Conservation (phyloP, 37 sponge, comb jelly and placozoan species). For the Spongilla lacustris region DNA sequence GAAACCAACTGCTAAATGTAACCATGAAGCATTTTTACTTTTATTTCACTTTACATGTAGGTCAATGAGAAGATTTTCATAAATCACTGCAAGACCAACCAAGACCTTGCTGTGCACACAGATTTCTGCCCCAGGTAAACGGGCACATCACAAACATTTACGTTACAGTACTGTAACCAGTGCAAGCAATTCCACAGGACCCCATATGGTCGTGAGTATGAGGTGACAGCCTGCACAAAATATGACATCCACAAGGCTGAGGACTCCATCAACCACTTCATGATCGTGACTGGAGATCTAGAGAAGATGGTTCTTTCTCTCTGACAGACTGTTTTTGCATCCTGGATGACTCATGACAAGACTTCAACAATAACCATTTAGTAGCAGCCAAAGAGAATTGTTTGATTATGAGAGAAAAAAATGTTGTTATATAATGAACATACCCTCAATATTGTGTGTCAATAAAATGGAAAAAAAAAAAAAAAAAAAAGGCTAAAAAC, state of each 20-base stretch:
- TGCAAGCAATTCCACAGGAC: slow-evolving; percentile 63
- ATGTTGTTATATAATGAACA: too few species aligned
- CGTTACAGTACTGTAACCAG: too few species aligned
- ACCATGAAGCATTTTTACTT: not conserved
- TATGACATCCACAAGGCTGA: slow-evolving; percentile 92
- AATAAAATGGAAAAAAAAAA: too few species aligned
- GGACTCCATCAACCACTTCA: slow-evolving; percentile 87
- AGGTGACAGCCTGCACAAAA: slow-evolving; percentile 86
- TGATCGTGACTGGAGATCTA: slow-evolving; percentile 69
- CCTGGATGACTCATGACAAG: too few species aligned
- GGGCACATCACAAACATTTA: too few species aligned
- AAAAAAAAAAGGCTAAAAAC: too few species aligned
- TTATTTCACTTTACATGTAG: slow-evolving; percentile 11
- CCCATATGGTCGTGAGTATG: slow-evolving; percentile 93
- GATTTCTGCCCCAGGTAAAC: slow-evolving; percentile 88
- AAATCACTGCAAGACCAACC: slow-evolving; percentile 97
- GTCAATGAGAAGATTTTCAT: slow-evolving; percentile 69
- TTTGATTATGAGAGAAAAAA: too few species aligned
- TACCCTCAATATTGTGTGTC: too few species aligned
- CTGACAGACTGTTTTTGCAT: not conserved
- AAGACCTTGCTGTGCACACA: slow-evolving; percentile 78
- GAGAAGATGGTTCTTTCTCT: not conserved
- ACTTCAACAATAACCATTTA: too few species aligned
- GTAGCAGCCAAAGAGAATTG: too few species aligned
- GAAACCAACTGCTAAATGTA: not conserved